Conservation (phyloP, 2,888 invertebrate genomes). For the Dicycla oo region DNA sequence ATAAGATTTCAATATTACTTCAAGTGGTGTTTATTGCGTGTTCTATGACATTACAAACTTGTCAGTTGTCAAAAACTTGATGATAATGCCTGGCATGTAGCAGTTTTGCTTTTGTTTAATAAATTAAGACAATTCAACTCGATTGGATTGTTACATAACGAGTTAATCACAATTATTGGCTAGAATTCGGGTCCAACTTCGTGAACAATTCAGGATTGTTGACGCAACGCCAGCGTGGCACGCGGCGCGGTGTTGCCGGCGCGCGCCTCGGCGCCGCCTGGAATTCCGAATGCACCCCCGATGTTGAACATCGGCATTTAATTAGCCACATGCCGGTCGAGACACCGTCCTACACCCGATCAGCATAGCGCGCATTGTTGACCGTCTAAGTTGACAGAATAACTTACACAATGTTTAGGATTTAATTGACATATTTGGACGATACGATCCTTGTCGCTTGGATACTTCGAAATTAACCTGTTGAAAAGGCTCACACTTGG, state of each 20-base stretch:
- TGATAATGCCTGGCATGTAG: neutral
- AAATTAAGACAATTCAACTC: constrained; percentile 17
- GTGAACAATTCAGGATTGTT: constrained; percentile 82
- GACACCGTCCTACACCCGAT: constrained; percentile 75
- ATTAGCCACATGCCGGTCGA: constrained; percentile 87
- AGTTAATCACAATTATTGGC: constrained; percentile 39
- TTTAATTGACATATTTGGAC: constrained; percentile 65
- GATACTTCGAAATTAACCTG: constrained; percentile 2
- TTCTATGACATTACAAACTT: neutral
- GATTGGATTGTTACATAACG: constrained; percentile 36
- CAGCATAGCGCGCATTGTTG: constrained; percentile 84
- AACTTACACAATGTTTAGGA: constrained; percentile 76
- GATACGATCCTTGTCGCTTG: neutral
- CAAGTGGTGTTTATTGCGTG: neutral
- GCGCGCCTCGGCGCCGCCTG: constrained; percentile 73
- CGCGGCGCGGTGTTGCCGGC: constrained; percentile 76
- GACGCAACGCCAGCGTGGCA: constrained; percentile 74
- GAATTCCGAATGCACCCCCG: constrained; percentile 81
- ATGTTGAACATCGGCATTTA: constrained; percentile 86
- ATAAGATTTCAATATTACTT: neutral
- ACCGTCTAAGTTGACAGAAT: constrained; percentile 81
- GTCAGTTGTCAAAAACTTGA: neutral
- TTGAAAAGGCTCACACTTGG: neutral
- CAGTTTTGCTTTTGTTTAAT: neutral
- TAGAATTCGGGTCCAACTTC: constrained; percentile 71